Conservation (phyloP, 2,797 vertebrate genomes). For the Rhinogobio ventralis region DNA sequence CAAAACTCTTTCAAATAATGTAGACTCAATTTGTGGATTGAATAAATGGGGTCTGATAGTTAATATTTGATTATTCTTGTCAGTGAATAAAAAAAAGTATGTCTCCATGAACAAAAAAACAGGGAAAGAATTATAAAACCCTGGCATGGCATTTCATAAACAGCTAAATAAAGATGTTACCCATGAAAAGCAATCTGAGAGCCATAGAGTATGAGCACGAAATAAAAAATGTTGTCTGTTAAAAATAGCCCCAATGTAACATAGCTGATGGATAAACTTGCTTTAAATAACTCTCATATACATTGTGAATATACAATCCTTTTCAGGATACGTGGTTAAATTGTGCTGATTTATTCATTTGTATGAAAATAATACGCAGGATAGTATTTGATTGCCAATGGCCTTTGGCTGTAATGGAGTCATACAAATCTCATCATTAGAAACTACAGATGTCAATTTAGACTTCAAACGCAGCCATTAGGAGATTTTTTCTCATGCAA, state of each 20-base stretch:
- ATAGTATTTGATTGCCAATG: constrained; percentile 48
- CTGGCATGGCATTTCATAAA: background rate
- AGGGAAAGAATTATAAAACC: constrained; percentile 12
- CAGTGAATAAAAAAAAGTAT: constrained; percentile 32
- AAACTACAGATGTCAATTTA: constrained; percentile 43
- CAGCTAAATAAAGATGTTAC: constrained; percentile 15
- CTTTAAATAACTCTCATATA: background rate
- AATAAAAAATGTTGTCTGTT: background rate
- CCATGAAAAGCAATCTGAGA: background rate
- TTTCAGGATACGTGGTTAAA: background rate
- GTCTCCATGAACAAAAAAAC: constrained; percentile 19
- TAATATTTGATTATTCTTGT: constrained; percentile 54
- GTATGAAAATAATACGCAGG: constrained; percentile 32
- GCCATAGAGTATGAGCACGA: background rate
- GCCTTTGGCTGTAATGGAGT: constrained; percentile 35
- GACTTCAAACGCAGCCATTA: constrained; percentile 47
- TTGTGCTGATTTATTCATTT: background rate
- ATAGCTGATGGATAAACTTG: background rate
- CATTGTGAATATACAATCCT: background rate
- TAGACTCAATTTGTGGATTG: constrained; percentile 49
- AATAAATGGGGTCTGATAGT: constrained; percentile 51
- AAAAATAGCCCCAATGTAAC: background rate
- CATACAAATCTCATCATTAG: constrained; percentile 46
- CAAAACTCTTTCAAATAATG: constrained; percentile 28
- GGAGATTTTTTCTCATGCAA: constrained; percentile 23